phyloP scores from a whole-genome alignment of 2,797 vertebrate genomes.

The Sylvia borin region DNA sequence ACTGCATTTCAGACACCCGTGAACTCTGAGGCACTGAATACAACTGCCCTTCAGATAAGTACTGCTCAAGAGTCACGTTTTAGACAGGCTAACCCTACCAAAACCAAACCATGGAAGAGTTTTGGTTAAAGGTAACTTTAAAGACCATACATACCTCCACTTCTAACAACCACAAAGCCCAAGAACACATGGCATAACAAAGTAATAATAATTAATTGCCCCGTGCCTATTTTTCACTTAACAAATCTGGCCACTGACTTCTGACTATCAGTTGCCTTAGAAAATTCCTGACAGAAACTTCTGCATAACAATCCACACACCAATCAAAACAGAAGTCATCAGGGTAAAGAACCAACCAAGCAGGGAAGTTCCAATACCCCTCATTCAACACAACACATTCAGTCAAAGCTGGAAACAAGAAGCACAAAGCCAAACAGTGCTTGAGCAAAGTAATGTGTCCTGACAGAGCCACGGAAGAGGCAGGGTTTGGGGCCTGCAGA shows the following conservation, averaged over 20 bases:
- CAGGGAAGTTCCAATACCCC: neutral
- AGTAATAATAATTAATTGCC: neutral
- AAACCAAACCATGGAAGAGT: neutral
- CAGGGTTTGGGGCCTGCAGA: fast-evolving
- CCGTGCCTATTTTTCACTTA: neutral
- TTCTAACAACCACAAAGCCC: neutral
- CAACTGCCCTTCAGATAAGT: neutral
- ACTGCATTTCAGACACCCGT: neutral
- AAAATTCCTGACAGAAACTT: neutral
- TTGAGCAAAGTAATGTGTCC: neutral
- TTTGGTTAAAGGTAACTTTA: neutral
- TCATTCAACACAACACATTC: neutral
- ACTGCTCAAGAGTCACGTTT: neutral
- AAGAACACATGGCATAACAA: neutral
- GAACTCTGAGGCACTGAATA: neutral
- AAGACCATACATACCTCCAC: neutral
- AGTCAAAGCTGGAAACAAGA: neutral
- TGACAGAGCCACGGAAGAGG: neutral
- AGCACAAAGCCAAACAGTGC: neutral
- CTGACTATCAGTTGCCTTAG: neutral
- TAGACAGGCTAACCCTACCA: neutral
- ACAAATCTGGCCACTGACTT: neutral
- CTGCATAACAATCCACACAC: neutral
- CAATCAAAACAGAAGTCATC: neutral
- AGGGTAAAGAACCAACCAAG: neutral